These are phyloP conservation scores for Rhombomys opimus DNA, from an alignment of 2,113 vertebrate species.

Conservation along the genomic window DNA sequence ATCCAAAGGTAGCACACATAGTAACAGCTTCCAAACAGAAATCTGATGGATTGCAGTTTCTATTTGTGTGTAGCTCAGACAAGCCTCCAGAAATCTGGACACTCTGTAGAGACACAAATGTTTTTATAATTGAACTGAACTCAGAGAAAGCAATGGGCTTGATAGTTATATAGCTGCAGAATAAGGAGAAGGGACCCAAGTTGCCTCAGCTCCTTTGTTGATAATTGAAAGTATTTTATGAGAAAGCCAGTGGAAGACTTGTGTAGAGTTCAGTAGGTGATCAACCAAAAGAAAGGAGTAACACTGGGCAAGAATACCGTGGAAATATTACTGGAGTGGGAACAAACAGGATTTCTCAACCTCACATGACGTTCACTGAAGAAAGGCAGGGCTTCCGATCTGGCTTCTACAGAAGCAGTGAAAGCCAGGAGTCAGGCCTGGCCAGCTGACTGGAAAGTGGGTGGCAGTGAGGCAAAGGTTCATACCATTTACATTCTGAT, in stretches of 20 bases:
- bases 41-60: neutral
- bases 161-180: neutral
- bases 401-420: neutral
- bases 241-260: neutral
- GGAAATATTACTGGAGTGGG: neutral
- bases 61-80: neutral
- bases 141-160: neutral
- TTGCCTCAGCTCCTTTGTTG: neutral
- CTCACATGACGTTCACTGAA: neutral
- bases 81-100: neutral
- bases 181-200: neutral
- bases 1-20: neutral
- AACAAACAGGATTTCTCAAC: neutral
- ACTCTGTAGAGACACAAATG: neutral
- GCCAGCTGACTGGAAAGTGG: neutral
- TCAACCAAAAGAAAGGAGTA: constrained; percentile 8
- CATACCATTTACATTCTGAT: neutral
- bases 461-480: neutral
- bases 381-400: neutral
- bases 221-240: neutral
- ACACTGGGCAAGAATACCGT: neutral
- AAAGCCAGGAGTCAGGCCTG: neutral
- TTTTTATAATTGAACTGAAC: constrained; percentile 41
- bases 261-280: neutral
- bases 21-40: constrained; percentile 32